Evolutionary conservation across 1,140 invertebrate species (phyloP).

Genomic region (Solen grandis): DNA sequence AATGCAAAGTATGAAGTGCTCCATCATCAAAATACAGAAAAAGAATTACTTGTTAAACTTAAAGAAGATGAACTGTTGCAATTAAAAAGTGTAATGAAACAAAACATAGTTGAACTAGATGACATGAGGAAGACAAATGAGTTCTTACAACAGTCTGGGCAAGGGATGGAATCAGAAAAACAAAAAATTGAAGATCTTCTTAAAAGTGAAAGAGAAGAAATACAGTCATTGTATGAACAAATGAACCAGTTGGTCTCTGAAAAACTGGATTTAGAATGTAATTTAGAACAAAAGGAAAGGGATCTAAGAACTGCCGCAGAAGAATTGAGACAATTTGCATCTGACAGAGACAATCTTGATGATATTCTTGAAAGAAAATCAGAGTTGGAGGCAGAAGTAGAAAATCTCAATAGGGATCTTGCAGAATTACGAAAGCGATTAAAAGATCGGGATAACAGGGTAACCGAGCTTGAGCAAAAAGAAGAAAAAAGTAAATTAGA

Average conservation of each 20-base stretch:
- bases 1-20: slow-evolving; percentile 42
- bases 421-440: slow-evolving; percentile 23
- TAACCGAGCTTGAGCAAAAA: slow-evolving; percentile 45
- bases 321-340: slow-evolving; percentile 44
- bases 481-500: slow-evolving; percentile 45
- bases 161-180: slow-evolving; percentile 36
- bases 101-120: slow-evolving; percentile 39
- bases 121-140: slow-evolving; percentile 49
- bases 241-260: slow-evolving; percentile 52
- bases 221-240: slow-evolving; percentile 49
- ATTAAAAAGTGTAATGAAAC: slow-evolving; percentile 33
- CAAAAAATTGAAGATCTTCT: slow-evolving; percentile 45
- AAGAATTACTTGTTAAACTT: slow-evolving; percentile 26
- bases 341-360: slow-evolving; percentile 47
- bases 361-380: slow-evolving; percentile 19
- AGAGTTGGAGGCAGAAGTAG: slow-evolving; percentile 34
- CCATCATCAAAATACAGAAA: slow-evolving; percentile 34
- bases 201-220: slow-evolving; percentile 47
- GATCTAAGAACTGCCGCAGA: slow-evolving; percentile 48
- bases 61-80: slow-evolving; percentile 35
- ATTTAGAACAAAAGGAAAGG: slow-evolving; percentile 43
- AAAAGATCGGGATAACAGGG: slow-evolving; percentile 48
- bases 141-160: slow-evolving; percentile 25
- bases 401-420: slow-evolving; percentile 24
- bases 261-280: slow-evolving; percentile 45